Conservation (phyloP, 2,888 invertebrate species). For the Hirtodrosophila trivittata region DNA sequence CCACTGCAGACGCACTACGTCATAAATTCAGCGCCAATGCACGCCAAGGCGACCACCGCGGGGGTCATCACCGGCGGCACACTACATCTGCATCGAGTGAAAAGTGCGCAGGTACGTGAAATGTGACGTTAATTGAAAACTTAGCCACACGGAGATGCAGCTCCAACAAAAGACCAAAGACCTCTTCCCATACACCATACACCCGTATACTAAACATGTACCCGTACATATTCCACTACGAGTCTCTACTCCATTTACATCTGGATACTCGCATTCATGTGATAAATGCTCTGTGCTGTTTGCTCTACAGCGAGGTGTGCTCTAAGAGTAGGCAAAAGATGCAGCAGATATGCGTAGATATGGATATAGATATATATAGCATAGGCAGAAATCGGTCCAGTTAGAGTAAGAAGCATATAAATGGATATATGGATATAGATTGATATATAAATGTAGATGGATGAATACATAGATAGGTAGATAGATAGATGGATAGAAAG, state of each 20-base stretch:
- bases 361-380: no score
- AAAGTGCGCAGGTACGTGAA: conserved; percentile 70
- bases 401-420: no score
- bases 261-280: neutral
- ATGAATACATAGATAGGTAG: no score
- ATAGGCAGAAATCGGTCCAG: no score
- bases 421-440: no score
- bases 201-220: conserved; percentile 1
- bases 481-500: no score
- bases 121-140: conserved; percentile 62
- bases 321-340: neutral
- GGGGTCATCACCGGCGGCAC: conserved; percentile 67
- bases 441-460: no score
- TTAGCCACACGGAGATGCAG: conserved; percentile 37
- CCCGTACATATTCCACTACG: no score
- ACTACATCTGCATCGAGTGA: conserved; percentile 64
- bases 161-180: no score
- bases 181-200: neutral
- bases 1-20: conserved; percentile 67
- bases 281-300: no score
- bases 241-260: neutral
- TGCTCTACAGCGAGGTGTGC: conserved; percentile 15
- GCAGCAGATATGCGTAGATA: no score
- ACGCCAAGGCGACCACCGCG: conserved; percentile 69
- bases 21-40: conserved; percentile 73